phyloP scores from a whole-genome alignment of 2,797 vertebrate genomes.

The Argentina silus region DNA sequence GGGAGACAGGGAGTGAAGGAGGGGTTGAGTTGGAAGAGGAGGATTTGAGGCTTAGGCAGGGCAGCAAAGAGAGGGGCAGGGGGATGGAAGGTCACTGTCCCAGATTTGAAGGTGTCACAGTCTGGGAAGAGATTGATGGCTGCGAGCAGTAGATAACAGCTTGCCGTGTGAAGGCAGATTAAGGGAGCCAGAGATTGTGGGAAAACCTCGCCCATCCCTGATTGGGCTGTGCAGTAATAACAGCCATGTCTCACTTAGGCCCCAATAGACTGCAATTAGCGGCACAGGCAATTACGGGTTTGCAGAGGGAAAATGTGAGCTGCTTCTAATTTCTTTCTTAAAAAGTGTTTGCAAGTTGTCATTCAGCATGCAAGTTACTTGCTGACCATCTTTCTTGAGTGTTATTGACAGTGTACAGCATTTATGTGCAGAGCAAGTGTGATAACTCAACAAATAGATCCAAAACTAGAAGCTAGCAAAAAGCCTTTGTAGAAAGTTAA shows the following conservation, averaged over 20 bases:
- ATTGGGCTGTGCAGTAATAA: constrained; percentile 42
- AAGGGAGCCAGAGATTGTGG: constrained; percentile 59
- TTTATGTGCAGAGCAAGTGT: constrained; percentile 16
- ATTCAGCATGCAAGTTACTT: constrained; percentile 32
- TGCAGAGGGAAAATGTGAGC: constrained; percentile 49
- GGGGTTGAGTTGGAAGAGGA: constrained; percentile 40
- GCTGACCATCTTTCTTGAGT: not conserved
- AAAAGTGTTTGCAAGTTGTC: not conserved
- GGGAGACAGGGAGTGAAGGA: constrained; percentile 13
- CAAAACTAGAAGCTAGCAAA: not conserved
- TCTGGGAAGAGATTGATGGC: constrained; percentile 71
- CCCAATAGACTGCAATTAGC: constrained; percentile 59
- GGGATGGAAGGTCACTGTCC: constrained; percentile 48
- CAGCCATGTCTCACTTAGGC: constrained; percentile 46
- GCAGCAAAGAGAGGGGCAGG: constrained; percentile 38
- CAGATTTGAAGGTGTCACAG: constrained; percentile 69
- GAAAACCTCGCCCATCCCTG: constrained; percentile 53
- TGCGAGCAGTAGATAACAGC: constrained; percentile 69
- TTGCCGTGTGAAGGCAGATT: constrained; percentile 62
- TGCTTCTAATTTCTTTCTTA: constrained; percentile 32
- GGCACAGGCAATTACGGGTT: constrained; percentile 63
- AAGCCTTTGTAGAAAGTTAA: not conserved
- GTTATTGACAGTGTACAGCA: constrained; percentile 9
- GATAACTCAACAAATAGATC: not conserved
- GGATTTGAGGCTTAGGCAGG: constrained; percentile 43